phyloP scores from a whole-genome alignment of 2,888 invertebrate genomes.

The Drosophila mulleri region DNA sequence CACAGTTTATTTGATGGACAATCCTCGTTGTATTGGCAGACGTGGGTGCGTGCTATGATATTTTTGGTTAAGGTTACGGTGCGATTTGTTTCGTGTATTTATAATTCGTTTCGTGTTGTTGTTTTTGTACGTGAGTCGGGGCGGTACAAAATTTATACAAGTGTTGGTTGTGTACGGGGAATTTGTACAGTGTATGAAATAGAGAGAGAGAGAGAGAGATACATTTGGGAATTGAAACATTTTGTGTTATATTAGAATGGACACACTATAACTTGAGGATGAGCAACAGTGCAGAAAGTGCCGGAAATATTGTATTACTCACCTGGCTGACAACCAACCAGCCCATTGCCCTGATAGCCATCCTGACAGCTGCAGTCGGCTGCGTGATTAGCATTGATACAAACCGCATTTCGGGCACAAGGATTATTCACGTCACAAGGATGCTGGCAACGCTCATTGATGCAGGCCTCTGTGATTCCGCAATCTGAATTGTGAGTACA shows the following conservation, averaged over 20 bases:
- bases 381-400: conserved; percentile 94
- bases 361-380: conserved; percentile 94
- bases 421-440: conserved; percentile 95
- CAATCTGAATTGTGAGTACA: conserved; percentile 95
- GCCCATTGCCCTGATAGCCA: conserved; percentile 94
- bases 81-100: conserved; percentile 66
- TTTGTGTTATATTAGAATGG: conserved; percentile 66
- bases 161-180: conserved; percentile 64
- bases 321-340: conserved; percentile 93
- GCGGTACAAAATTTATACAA: conserved; percentile 73
- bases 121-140: conserved; percentile 50
- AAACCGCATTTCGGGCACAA: conserved; percentile 93
- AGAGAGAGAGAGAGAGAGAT: conserved; percentile 45
- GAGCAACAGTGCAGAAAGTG: conserved; percentile 51
- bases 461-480: conserved; percentile 93
- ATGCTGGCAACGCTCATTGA: conserved; percentile 93
- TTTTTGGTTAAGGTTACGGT: conserved; percentile 48
- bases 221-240: conserved; percentile 39
- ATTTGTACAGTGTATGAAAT: conserved; percentile 83
- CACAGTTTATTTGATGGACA: conserved; percentile 94
- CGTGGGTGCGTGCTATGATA: conserved; percentile 76
- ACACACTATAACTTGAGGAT: conserved; percentile 46
- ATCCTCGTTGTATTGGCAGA: conserved; percentile 96
- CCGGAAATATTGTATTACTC: conserved; percentile 65
- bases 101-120: conserved; percentile 53